Percentiles rank a stretch among this genome's conserved stretches.
phyloP scores from a whole-genome alignment of 2,797 vertebrate species.

The Varecia variegata region DNA sequence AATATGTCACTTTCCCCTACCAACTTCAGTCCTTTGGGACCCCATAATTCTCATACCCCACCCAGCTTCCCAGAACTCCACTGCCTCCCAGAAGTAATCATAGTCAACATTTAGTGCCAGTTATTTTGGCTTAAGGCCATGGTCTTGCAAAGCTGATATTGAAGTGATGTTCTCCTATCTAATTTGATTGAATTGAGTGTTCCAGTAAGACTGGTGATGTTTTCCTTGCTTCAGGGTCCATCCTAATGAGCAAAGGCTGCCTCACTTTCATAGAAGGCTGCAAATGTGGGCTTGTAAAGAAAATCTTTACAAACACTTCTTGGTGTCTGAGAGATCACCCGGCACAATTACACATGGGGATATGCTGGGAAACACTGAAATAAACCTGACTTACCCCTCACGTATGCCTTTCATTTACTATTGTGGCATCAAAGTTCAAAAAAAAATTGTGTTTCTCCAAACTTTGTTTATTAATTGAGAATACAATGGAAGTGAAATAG shows the following conservation, averaged over 20 bases:
- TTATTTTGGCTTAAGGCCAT: constrained; percentile 31
- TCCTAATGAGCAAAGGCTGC: constrained; percentile 36
- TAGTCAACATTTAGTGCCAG: not conserved
- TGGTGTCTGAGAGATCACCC: constrained; percentile 63
- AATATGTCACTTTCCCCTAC: not conserved
- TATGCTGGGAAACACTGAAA: constrained; percentile 62
- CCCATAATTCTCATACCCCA: not conserved
- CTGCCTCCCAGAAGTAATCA: constrained; percentile 29
- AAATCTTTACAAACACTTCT: constrained; percentile 71
- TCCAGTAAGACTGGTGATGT: constrained; percentile 47
- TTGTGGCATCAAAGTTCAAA: constrained; percentile 30
- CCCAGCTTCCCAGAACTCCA: constrained; percentile 48
- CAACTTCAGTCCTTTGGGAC: not conserved
- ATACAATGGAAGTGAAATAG: constrained; percentile 70
- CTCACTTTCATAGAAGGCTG: constrained; percentile 65
- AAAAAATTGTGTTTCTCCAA: constrained; percentile 60
- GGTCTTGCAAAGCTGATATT: constrained; percentile 13
- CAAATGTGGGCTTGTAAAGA: constrained; percentile 49
- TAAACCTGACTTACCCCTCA: constrained; percentile 50
- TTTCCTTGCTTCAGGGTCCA: constrained; percentile 57
- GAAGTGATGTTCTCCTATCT: constrained; percentile 29
- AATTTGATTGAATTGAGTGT: constrained; percentile 66
- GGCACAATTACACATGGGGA: constrained; percentile 50
- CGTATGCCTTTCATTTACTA: not conserved
- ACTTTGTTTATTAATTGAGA: constrained; percentile 74